Base-by-base conservation (phyloP, 2,888 invertebrate species). In the Acanthosepion pharaonis region DNA sequence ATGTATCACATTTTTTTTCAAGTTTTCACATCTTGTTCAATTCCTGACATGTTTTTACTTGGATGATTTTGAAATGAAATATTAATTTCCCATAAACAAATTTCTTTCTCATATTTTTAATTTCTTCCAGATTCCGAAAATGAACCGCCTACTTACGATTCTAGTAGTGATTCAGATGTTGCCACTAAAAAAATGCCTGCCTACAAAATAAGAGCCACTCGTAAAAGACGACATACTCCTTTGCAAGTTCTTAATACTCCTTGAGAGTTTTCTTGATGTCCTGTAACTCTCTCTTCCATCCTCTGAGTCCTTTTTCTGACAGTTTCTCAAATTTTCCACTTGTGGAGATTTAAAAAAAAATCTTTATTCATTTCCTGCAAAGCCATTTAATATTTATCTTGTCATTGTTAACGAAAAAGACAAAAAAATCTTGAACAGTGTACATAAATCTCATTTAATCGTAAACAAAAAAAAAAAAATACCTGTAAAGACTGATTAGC, bases 81-180 rank as follows among this genome's bases (percentile, higher is more conserved):
- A 11, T 51, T 51, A 51, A 51, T 51, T 51, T 51, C 51, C 0
- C 15, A 51, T 51, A 51, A 78, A 78, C 78, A 78, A 28, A 78
- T n/a, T 78, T 28, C 18, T 78, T 78, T 78, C 28, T 78, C 8
- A 15, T 92, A 49, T 51, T 92, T 92, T 92, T 5, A 23, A 53
- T 93, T 49, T 93, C 93, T 93, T 93, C 28, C 93, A 93, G 93
- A 93, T 49, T 49, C 49, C 18, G 93, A 92, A 51, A 93, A 48
- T 53, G 48, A 51, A 93, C 93, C 93, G 0, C 53, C 93, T n/a
- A 18, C 28, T 2, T 25, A 11, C 92, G 28, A 51, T n/a, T 49
- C 49, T 6, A 92, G 53, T 20, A 49, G 49, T 8, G 93, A 93
- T 49, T 93, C 53, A 33, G 53, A n/a, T 18, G 25, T 51, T 5